Evolutionary conservation across 2,797 vertebrate species (phyloP).

Genomic region (Crocodylus rhombifer): DNA sequence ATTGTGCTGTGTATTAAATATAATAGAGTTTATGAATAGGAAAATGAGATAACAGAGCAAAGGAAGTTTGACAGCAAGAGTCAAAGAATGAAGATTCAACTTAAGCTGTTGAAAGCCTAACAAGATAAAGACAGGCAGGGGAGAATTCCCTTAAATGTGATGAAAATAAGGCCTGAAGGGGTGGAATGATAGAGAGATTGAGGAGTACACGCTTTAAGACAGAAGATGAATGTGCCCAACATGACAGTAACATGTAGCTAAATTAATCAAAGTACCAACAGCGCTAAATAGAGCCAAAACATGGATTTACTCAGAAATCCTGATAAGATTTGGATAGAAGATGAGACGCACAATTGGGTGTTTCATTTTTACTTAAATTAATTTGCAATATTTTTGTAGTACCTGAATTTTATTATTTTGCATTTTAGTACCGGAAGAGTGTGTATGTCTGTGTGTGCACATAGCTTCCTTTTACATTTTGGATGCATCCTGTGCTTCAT

Average conservation of each 20-base stretch:
- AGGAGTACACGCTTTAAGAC: constrained; percentile 85
- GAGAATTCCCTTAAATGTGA: constrained; percentile 81
- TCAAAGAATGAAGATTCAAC: constrained; percentile 82
- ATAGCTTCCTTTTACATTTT: constrained; percentile 39
- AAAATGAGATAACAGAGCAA: constrained; percentile 78
- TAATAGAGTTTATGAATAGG: constrained; percentile 79
- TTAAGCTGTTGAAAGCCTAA: constrained; percentile 84
- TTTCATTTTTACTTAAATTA: constrained; percentile 35
- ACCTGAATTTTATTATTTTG: not conserved
- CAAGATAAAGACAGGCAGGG: constrained; percentile 84
- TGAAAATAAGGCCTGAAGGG: constrained; percentile 89
- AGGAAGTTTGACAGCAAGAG: constrained; percentile 81
- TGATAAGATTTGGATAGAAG: constrained; percentile 13
- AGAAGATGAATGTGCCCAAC: constrained; percentile 87
- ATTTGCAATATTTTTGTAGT: constrained; percentile 15
- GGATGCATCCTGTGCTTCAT: not conserved
- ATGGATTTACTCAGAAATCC: constrained; percentile 69
- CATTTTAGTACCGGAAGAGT: not conserved
- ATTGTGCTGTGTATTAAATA: constrained; percentile 71
- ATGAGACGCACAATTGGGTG: constrained; percentile 25
- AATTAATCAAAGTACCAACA: constrained; percentile 86
- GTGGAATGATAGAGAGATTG: constrained; percentile 88
- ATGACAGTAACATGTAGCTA: constrained; percentile 92
- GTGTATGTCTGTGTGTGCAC: not conserved
- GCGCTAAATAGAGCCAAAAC: constrained; percentile 71